A percentile compares a stretch with the other conserved stretches of the same genome.
These are phyloP conservation scores for Eulemur macaco DNA, from an alignment of 2,113 vertebrate genomes.

Conservation along the genomic window DNA sequence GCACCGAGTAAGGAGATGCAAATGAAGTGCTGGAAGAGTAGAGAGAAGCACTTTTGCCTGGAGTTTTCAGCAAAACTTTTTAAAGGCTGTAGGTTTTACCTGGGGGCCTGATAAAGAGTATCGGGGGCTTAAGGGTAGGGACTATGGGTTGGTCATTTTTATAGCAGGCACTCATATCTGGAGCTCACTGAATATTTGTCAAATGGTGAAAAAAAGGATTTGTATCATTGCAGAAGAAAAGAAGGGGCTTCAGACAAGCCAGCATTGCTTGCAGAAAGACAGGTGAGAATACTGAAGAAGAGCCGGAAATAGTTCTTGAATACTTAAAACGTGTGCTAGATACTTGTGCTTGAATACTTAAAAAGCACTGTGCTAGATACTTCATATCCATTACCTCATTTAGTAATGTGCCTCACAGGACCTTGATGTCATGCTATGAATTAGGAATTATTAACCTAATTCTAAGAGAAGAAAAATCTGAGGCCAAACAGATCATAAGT, in stretches of 20 bases:
- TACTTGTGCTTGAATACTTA: neutral
- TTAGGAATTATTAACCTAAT: neutral
- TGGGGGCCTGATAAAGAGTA: neutral
- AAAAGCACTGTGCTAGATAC: neutral
- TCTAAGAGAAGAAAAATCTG: neutral
- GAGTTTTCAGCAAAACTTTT: neutral
- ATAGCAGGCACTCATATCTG: neutral
- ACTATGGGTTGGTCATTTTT: neutral
- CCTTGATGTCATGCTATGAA: neutral
- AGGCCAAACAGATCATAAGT: neutral
- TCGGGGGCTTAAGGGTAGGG: neutral
- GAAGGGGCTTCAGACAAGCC: neutral
- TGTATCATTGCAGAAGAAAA: neutral
- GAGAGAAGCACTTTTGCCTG: neutral
- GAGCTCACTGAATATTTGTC: neutral
- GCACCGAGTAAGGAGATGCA: neutral
- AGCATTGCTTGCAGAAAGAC: neutral
- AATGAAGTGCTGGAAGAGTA: neutral
- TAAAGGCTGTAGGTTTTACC: neutral
- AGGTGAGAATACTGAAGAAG: neutral
- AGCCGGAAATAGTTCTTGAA: neutral
- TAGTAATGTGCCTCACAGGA: neutral
- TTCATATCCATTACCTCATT: neutral
- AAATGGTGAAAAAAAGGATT: neutral
- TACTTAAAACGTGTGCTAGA: neutral